These are phyloP conservation scores for Arnoldichthys spilopterus DNA, from an alignment of 2,797 vertebrate species.

Conservation along the genomic window DNA sequence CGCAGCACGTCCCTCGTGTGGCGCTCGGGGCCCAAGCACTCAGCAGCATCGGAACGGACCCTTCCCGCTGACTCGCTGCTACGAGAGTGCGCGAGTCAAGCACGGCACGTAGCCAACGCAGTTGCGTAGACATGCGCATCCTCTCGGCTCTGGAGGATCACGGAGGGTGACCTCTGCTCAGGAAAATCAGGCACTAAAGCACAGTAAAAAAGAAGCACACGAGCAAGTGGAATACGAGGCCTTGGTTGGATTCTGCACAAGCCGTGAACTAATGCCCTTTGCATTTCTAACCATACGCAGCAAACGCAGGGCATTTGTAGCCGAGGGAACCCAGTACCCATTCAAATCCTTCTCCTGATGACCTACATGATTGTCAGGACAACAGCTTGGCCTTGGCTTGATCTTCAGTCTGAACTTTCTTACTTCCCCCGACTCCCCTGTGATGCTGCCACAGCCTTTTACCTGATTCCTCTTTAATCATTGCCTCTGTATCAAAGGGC, in stretches of 20 bases:
- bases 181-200: neutral
- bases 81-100: conserved; percentile 23
- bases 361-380: neutral
- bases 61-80: conserved; percentile 64
- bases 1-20: conserved; percentile 69
- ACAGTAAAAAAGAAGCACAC: neutral
- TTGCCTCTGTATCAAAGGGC: conserved; percentile 21
- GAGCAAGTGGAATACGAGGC: neutral
- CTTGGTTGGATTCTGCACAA: neutral
- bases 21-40: conserved; percentile 61
- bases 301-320: neutral
- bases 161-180: neutral
- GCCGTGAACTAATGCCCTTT: neutral
- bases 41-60: conserved; percentile 70
- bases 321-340: neutral
- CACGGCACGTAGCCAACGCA: conserved; percentile 28
- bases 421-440: neutral
- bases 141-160: conserved; percentile 54
- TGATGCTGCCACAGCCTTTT: conserved; percentile 19
- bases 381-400: neutral
- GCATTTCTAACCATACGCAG: neutral
- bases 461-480: conserved; percentile 36
- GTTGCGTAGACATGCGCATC: conserved; percentile 71
- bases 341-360: neutral
- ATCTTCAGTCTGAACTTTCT: conserved; percentile 35